Percentiles rank a stretch among this genome's conserved stretches.
phyloP scores from a whole-genome alignment of 2,797 vertebrate species.

The Sebastes diaconus region DNA sequence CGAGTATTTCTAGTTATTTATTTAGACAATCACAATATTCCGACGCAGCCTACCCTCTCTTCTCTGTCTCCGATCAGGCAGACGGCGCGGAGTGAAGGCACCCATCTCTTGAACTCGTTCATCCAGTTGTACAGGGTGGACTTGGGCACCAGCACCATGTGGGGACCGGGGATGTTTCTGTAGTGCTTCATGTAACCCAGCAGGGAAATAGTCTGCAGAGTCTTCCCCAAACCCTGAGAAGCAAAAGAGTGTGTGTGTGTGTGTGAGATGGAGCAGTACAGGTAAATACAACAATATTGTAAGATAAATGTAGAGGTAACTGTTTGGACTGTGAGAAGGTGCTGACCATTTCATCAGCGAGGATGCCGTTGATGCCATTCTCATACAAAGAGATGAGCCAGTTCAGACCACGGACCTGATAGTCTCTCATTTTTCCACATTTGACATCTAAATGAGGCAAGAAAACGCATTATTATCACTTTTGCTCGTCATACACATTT shows the following conservation, averaged over 20 bases:
- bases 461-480: neutral
- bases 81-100: conserved; percentile 94
- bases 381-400: conserved; percentile 99
- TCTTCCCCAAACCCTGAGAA: conserved; percentile 94
- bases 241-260: neutral
- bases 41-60: conserved; percentile 85
- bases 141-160: conserved; percentile 99
- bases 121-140: conserved; percentile 99
- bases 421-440: conserved; percentile 94
- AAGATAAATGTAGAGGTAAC: neutral
- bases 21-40: neutral
- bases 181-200: conserved; percentile 99
- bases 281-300: neutral
- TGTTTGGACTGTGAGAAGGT: neutral
- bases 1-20: neutral
- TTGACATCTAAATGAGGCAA: conserved; percentile 87
- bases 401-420: conserved; percentile 95
- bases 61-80: conserved; percentile 96
- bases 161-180: conserved; percentile 96
- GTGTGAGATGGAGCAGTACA: neutral
- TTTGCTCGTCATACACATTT: neutral
- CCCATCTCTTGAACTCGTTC: conserved; percentile 99
- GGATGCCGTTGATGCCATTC: conserved; percentile 98
- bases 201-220: conserved; percentile 96
- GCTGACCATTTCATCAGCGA: conserved; percentile 98